Conservation (phyloP, 2,113 vertebrate genomes). For the Ctenodactylus gundi region DNA sequence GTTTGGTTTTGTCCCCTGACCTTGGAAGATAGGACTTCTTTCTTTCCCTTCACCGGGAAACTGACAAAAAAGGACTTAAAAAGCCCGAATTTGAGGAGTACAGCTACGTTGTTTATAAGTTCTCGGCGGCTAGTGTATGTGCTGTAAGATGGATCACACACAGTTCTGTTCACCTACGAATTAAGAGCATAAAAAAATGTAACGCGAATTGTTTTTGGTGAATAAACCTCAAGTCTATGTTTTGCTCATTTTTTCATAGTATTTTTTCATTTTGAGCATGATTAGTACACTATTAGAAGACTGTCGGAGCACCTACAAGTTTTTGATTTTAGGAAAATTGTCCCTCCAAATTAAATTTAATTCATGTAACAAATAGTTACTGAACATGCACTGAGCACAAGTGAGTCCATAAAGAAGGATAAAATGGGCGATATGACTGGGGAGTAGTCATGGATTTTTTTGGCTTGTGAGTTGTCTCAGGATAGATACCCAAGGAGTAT, state of each 20-base stretch:
- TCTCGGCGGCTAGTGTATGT: not conserved
- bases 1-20: not conserved
- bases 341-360: not conserved
- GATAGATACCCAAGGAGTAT: not conserved
- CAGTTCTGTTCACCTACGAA: not conserved
- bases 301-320: not conserved
- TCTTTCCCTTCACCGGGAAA: not conserved
- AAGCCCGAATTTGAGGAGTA: not conserved
- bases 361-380: not conserved
- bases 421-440: not conserved
- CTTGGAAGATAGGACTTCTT: not conserved
- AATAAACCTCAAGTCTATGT: not conserved
- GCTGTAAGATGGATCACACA: not conserved
- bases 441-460: not conserved
- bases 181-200: not conserved
- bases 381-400: not conserved
- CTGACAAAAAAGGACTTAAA: not conserved
- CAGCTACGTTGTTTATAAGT: not conserved
- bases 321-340: not conserved
- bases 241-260: no score
- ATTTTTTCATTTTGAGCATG: no score
- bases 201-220: not conserved
- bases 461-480: not conserved
- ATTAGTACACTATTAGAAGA: not conserved
- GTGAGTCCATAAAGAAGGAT: not conserved